A percentile compares a stretch with the other conserved stretches of the same genome.
Evolutionary conservation across 2,888 invertebrate genomes (phyloP).

Genomic region (Lasius platythorax): DNA sequence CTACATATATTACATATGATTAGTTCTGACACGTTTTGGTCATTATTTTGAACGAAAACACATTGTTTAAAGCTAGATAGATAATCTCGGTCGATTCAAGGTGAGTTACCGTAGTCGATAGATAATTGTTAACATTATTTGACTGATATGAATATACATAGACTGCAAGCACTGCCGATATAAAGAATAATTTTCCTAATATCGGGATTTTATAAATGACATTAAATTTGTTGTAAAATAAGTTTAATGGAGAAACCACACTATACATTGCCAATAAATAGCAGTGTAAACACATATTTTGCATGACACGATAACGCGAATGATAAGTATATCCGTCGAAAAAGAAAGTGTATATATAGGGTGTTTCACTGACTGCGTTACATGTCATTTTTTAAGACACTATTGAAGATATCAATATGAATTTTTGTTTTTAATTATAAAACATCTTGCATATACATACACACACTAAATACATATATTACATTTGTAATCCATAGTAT

Average conservation of each 20-base stretch:
- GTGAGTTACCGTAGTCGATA: constrained; percentile 20
- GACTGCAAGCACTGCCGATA: constrained; percentile 35
- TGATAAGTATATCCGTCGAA: constrained; percentile 1
- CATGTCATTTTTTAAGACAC: background rate
- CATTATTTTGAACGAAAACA: background rate
- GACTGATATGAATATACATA: constrained; percentile 26
- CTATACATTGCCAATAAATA: constrained; percentile 20
- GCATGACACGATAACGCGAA: constrained; percentile 6
- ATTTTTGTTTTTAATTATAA: background rate
- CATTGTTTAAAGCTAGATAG: background rate
- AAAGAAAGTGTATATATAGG: background rate
- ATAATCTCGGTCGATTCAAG: constrained; percentile 27
- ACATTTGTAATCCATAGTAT: background rate
- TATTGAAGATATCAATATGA: background rate
- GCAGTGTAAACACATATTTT: constrained; percentile 23
- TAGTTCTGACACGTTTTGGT: background rate
- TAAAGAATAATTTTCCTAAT: constrained; percentile 14
- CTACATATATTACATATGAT: background rate
- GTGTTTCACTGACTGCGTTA: background rate
- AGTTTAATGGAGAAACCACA: constrained; percentile 12
- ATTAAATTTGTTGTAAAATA: constrained; percentile 15
- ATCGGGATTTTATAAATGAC: constrained; percentile 5
- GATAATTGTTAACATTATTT: constrained; percentile 21
- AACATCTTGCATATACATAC: background rate
- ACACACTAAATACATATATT: background rate